These are phyloP conservation scores for Rhea americana DNA, from an alignment of 2,113 vertebrate species.

Conservation along the genomic window DNA sequence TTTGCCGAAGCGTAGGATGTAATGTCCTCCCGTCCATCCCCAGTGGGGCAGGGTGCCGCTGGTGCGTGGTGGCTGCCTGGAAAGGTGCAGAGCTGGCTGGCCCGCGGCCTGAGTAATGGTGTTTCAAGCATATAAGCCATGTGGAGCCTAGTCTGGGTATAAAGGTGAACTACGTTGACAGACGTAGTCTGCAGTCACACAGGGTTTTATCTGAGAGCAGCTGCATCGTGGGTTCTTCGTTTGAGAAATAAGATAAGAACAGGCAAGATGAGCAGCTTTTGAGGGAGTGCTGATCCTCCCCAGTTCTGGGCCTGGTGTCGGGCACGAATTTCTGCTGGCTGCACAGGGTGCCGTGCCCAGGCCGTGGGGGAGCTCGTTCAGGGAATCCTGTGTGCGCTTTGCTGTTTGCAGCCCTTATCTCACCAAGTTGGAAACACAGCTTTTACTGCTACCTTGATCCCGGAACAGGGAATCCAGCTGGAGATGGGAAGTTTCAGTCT, in stretches of 20 bases:
- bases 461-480: background rate
- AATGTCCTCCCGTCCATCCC: background rate
- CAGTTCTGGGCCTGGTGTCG: too few species aligned
- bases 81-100: background rate
- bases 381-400: rapidly evolving
- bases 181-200: rapidly evolving
- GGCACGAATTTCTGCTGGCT: background rate
- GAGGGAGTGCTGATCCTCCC: too few species aligned
- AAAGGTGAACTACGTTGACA: rapidly evolving
- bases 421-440: background rate
- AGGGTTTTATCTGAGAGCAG: too few species aligned
- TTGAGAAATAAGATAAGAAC: rapidly evolving
- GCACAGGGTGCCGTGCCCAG: rapidly evolving
- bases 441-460: background rate
- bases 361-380: background rate
- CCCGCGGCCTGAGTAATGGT: too few species aligned
- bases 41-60: rapidly evolving
- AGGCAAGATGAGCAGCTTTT: too few species aligned
- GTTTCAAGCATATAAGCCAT: background rate
- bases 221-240: rapidly evolving
- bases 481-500: background rate
- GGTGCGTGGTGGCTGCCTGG: rapidly evolving
- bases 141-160: background rate
- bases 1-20: too few species aligned
- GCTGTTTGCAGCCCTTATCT: background rate